Evolutionary conservation across 2,797 vertebrate species (phyloP).

Genomic region (Choloepus didactylus): DNA sequence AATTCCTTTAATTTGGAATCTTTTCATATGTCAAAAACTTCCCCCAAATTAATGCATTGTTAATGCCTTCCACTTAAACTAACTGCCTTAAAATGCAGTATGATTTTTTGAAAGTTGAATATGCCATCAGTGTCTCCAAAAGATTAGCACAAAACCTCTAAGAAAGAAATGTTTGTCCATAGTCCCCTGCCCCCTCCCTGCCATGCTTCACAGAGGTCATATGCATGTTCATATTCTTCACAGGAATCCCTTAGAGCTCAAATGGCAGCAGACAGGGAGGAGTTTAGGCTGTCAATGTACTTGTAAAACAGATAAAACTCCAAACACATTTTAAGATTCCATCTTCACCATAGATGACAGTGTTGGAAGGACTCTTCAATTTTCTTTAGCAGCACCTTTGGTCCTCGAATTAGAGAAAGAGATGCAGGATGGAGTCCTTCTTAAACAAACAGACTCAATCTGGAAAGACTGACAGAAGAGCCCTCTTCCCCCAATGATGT

Average conservation of each 20-base stretch:
- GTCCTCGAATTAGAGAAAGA: slow-evolving; percentile 38
- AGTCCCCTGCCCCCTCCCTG: background rate
- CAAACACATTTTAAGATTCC: slow-evolving; percentile 61
- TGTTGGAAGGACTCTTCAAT: slow-evolving; percentile 19
- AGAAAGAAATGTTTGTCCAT: background rate
- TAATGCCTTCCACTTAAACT: slow-evolving; percentile 65
- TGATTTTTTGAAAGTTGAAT: slow-evolving; percentile 52
- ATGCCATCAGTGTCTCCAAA: slow-evolving; percentile 62
- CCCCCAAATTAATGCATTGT: slow-evolving; percentile 63
- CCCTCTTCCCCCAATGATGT: background rate
- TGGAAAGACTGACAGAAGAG: slow-evolving; percentile 16
- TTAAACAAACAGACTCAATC: slow-evolving; percentile 44
- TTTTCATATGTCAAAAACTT: slow-evolving; percentile 69
- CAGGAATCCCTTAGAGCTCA: slow-evolving; percentile 46
- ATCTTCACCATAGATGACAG: slow-evolving; percentile 54
- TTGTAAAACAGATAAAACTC: slow-evolving; percentile 58
- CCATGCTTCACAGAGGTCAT: slow-evolving; percentile 30
- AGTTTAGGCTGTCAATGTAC: background rate
- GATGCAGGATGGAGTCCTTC: slow-evolving; percentile 6
- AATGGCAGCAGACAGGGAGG: slow-evolving; percentile 3
- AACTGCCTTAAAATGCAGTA: slow-evolving; percentile 46
- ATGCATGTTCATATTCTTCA: slow-evolving; percentile 54
- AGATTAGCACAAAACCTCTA: slow-evolving; percentile 56
- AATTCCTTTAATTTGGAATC: slow-evolving; percentile 69
- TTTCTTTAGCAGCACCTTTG: slow-evolving; percentile 26